Evolutionary conservation across 2,888 invertebrate species (phyloP).

Genomic region (Vanessa cardui): DNA sequence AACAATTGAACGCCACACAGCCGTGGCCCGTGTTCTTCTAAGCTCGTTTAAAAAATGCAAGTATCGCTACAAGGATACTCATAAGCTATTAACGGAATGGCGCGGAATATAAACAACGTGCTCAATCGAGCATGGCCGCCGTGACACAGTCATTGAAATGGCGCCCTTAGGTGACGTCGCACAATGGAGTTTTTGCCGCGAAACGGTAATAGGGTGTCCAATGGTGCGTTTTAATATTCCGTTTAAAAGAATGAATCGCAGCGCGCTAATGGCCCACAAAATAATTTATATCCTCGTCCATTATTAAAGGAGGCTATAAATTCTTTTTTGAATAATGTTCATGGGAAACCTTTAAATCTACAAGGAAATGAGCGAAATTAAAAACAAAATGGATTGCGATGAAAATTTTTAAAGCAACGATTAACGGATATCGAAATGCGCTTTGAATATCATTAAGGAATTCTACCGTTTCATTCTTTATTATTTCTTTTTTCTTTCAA

Average conservation of each 20-base stretch:
- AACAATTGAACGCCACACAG: neutral
- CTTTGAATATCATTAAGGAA: too few relatives aligned
- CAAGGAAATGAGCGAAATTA: slow-evolving; percentile 10
- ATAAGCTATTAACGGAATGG: slow-evolving; percentile 28
- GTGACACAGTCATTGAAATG: slow-evolving; percentile 54
- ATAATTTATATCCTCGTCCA: slow-evolving; percentile 41
- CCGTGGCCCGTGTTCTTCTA: neutral
- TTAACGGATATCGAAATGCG: too few relatives aligned
- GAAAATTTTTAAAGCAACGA: too few relatives aligned
- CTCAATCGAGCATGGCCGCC: slow-evolving; percentile 51
- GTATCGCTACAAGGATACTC: slow-evolving; percentile 26
- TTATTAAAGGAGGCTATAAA: slow-evolving; percentile 33
- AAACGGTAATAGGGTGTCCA: slow-evolving; percentile 37
- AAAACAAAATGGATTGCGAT: neutral
- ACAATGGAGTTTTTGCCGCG: slow-evolving; percentile 41
- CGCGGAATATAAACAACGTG: slow-evolving; percentile 42
- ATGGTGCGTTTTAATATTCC: slow-evolving; percentile 43
- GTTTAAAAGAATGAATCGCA: slow-evolving; percentile 44
- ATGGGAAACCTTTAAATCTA: slow-evolving; percentile 16
- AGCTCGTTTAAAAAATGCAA: slow-evolving; percentile 19
- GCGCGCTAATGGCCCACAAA: slow-evolving; percentile 40
- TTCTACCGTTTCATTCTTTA: too few relatives aligned
- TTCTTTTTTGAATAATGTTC: slow-evolving; percentile 24
- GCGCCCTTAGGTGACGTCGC: slow-evolving; percentile 36
- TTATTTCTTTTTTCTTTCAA: too few relatives aligned